Evolutionary conservation across 2,797 vertebrate genomes (phyloP).

Genomic region (Tinamus major): DNA sequence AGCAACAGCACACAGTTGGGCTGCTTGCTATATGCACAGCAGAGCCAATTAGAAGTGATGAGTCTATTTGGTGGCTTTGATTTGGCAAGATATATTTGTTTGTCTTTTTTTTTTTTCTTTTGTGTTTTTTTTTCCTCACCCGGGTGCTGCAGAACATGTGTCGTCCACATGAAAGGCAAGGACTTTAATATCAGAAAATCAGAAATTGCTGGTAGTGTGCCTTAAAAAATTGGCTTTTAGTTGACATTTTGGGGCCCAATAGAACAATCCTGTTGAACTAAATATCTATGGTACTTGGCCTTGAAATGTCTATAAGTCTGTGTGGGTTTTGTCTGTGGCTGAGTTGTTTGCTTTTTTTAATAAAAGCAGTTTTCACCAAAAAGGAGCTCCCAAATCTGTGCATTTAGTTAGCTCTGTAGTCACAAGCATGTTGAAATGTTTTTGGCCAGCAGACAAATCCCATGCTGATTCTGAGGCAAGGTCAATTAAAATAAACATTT

Average conservation of each 20-base stretch:
- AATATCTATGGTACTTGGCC: neutral
- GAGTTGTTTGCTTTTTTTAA: neutral
- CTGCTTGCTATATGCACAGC: constrained; percentile 18
- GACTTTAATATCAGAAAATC: neutral
- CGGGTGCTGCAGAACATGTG: rapidly evolving
- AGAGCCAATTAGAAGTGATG: constrained; percentile 50
- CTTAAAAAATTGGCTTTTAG: neutral
- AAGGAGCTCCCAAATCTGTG: neutral
- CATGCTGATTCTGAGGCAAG: constrained; percentile 21
- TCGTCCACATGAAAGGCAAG: neutral
- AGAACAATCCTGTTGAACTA: neutral
- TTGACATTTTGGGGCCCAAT: neutral
- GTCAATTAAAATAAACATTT: constrained; percentile 54
- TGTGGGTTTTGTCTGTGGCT: neutral
- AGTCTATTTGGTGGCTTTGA: constrained; percentile 54
- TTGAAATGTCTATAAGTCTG: neutral
- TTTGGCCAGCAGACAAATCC: constrained; percentile 27
- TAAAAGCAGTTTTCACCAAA: neutral
- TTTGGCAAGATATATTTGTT: constrained; percentile 10
- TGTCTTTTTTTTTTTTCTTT: neutral
- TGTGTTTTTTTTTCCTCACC: neutral
- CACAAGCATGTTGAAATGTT: neutral
- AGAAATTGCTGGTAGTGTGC: rapidly evolving
- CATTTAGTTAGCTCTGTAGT: neutral
- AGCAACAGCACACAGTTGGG: neutral